Conservation (phyloP, 1,140 invertebrate species). For the Stenopsyche tienmushanensis region DNA sequence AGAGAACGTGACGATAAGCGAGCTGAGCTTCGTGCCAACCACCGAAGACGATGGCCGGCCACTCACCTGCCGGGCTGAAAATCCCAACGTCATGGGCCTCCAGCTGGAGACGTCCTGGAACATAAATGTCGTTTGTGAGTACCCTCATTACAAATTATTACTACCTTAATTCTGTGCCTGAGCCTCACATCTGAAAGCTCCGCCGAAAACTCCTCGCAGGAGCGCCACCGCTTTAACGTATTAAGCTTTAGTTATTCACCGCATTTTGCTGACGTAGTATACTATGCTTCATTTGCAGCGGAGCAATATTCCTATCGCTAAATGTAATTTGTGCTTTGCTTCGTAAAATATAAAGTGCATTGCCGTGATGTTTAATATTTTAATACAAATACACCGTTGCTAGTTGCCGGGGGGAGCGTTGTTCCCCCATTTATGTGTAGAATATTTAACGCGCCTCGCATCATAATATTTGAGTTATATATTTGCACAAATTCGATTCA, state of each 20-base stretch:
- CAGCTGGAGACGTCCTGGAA: conserved; percentile 81
- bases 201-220: too few species aligned
- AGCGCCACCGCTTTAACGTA: background rate
- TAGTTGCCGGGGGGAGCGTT: too few species aligned
- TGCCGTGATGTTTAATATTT: background rate
- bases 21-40: conserved; percentile 79
- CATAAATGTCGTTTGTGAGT: conserved; percentile 88
- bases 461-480: too few species aligned
- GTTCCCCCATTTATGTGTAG: too few species aligned
- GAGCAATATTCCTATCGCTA: background rate
- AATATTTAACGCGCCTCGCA: too few species aligned
- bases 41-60: conserved; percentile 84
- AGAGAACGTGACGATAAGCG: conserved; percentile 82
- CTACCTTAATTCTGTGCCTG: background rate
- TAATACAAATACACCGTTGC: too few species aligned
- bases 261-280: background rate
- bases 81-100: conserved; percentile 75
- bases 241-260: background rate
- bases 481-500: too few species aligned
- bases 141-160: conserved; percentile 32
- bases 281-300: background rate
- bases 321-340: conserved; percentile 7
- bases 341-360: conserved; percentile 1
- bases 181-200: background rate
- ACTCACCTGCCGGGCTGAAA: conserved; percentile 83